Conservation (phyloP, 2,888 invertebrate species). For the Ptilodon capucinus region DNA sequence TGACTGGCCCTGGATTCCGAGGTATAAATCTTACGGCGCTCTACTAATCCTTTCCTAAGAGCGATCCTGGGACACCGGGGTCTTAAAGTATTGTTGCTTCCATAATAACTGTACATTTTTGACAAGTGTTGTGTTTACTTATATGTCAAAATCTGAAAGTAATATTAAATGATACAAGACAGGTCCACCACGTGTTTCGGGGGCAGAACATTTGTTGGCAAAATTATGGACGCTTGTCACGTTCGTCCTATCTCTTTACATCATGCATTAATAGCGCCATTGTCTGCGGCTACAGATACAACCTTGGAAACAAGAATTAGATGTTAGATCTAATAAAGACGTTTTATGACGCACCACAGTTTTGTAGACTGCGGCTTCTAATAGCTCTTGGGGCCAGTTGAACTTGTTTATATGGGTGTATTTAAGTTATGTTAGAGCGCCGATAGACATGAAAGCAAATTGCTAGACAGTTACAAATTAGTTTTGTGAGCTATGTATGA, state of each 20-base stretch:
- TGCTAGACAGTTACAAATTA: background rate
- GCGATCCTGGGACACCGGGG: no score
- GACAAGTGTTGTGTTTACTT: no score
- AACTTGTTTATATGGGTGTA: background rate
- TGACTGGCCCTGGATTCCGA: no score
- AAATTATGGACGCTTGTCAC: background rate
- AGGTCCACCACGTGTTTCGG: no score
- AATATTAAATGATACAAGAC: no score
- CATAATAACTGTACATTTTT: no score
- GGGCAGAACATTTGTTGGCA: background rate
- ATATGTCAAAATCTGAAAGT: no score
- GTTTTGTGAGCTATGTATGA: background rate
- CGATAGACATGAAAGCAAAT: background rate
- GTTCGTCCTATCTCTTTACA: background rate
- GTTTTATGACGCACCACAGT: background rate
- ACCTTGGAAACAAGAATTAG: background rate
- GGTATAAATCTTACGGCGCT: no score
- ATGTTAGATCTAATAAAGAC: background rate
- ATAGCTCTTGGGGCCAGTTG: background rate
- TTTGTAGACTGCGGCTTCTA: background rate
- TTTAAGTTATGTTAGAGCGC: background rate
- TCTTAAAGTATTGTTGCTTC: no score
- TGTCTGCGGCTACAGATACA: conserved; percentile 5
- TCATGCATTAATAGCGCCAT: background rate
- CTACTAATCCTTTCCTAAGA: no score